Conservation (phyloP, 2,888 invertebrate species). For the Eurytoma adleriae region DNA sequence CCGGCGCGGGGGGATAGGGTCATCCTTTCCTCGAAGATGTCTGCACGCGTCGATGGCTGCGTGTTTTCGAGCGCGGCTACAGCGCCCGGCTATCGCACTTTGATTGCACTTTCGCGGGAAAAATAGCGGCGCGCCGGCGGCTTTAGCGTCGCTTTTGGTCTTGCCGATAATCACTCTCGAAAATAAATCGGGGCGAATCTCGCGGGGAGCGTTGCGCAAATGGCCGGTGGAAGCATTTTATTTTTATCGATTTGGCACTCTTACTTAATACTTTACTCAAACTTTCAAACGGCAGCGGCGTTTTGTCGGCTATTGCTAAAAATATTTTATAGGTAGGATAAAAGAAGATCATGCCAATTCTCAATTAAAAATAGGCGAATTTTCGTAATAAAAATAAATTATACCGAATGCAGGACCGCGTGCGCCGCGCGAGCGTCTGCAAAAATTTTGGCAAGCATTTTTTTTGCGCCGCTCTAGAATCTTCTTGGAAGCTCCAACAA, state of each 20-base stretch:
- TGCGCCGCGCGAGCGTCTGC: not conserved
- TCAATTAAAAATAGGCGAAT: conserved; percentile 13
- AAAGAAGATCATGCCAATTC: conserved; percentile 32
- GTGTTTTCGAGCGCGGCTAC: not conserved
- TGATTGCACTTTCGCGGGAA: not conserved
- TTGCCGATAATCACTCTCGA: too few relatives aligned
- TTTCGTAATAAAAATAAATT: conserved; percentile 28
- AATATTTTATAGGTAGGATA: conserved; percentile 33
- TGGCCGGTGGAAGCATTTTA: not conserved
- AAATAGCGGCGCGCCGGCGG: too few relatives aligned
- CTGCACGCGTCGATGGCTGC: not conserved
- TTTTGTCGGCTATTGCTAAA: conserved; percentile 35
- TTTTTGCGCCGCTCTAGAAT: not conserved
- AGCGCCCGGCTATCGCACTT: not conserved
- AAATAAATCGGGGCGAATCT: too few relatives aligned
- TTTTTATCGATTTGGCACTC: conserved; percentile 52
- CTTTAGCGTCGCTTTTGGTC: not conserved
- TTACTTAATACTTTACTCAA: conserved; percentile 21
- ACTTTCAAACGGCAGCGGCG: not conserved
- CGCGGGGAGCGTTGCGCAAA: too few relatives aligned
- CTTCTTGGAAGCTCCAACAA: not conserved
- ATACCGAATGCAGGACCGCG: not conserved
- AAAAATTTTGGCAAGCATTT: conserved; percentile 18
- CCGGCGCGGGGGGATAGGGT: not conserved
- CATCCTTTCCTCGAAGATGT: not conserved